These are phyloP conservation scores for Leguminivora glycinivorella DNA, from an alignment of 1,140 invertebrate genomes.

Conservation along the genomic window DNA sequence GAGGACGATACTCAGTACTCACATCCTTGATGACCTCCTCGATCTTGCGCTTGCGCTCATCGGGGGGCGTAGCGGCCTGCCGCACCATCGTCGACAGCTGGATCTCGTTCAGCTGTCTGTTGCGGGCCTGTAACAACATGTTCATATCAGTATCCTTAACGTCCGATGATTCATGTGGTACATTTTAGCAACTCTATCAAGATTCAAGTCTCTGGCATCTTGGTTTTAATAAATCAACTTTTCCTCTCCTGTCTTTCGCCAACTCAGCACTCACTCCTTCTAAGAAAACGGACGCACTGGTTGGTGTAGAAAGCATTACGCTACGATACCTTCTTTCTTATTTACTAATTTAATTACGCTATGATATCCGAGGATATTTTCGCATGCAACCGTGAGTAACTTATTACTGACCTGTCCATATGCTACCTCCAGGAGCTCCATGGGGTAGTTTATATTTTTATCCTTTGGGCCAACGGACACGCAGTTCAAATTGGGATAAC, in stretches of 20 bases:
- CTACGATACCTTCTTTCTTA: too few species aligned
- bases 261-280: too few species aligned
- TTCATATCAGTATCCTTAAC: not conserved
- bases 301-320: too few species aligned
- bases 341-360: not conserved
- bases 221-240: too few species aligned
- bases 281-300: too few species aligned
- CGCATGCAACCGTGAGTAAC: not conserved
- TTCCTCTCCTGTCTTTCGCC: too few species aligned
- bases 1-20: too few species aligned
- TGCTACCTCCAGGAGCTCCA: conserved; percentile 82
- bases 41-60: conserved; percentile 82
- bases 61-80: conserved; percentile 81
- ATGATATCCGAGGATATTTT: not conserved
- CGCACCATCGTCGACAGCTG: conserved; percentile 85
- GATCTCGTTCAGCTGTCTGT: conserved; percentile 70
- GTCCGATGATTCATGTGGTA: not conserved
- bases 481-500: conserved; percentile 80
- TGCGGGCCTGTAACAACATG: conserved; percentile 42
- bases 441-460: conserved; percentile 80
- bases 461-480: conserved; percentile 80
- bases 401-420: conserved; percentile 80
- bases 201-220: too few species aligned
- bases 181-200: too few species aligned
- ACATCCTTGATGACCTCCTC: conserved; percentile 75